Evolutionary conservation across 2,797 vertebrate genomes (phyloP), one percentile per base, ranked within the genome.

Genomic region (Tragopan temminckii): DNA sequence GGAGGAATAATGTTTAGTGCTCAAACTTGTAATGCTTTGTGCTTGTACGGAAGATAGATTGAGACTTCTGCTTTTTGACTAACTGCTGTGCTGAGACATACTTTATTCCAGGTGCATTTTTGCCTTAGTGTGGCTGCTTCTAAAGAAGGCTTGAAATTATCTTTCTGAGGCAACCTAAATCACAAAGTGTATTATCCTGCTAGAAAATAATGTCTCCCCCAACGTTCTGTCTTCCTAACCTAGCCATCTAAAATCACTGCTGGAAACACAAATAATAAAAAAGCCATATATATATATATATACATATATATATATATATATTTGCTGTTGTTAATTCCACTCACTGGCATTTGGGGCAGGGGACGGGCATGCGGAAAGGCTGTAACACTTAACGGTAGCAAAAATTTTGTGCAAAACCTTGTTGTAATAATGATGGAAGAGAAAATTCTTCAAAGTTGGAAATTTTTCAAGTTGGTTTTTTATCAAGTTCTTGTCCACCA

Each of bases 131-230:
- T 1, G 2, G 17, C 86, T 13, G 6, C 62, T 77, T 89, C 19
- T 58, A 80, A 88, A 21, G 14, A 68, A 78, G 33, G 55, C 33
- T 94, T 94, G 88, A 80, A 78, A 89, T 38, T 58, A 79, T 53
- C 31, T 64, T 68, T 80, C 38, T 66, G 79, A 19, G 43, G 38
- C 50, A 55, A 52, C 13, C 9, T n/a, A 21, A 66, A 66, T 85
- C 77, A 69, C 23, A 75, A 25, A 88, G 58, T 75, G n/a, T 36
- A 43, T 90, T 87, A 52, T 90, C 31, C 46, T 48, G 1, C 55
- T 66, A 43, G 61, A 35, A 87, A 92, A 72, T 25, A 4, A 53
- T 46, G 16, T 64, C n/a, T 75, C 14, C 13, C 17, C 7, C n/a
- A 27, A 23, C 23, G 10, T 70, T 93, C 52, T 78, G 12, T 71